These are phyloP conservation scores for Pachypeltis micranthus DNA, from an alignment of 1,140 invertebrate species.

Conservation along the genomic window DNA sequence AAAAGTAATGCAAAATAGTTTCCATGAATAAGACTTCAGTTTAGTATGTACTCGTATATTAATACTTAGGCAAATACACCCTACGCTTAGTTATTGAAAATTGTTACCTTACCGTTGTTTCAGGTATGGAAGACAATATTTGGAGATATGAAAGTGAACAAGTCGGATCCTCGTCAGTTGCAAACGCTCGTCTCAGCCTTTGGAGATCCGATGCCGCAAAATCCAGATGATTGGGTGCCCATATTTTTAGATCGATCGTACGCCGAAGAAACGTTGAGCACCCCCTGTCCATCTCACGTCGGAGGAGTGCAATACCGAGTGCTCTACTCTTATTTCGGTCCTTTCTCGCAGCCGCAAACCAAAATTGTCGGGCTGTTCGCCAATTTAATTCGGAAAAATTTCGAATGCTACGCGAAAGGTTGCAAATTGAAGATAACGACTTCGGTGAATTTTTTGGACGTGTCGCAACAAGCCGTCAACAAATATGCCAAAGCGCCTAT, in stretches of 20 bases:
- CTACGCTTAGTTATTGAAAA: not conserved
- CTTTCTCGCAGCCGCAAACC: conserved; percentile 35
- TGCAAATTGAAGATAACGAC: conserved; percentile 31
- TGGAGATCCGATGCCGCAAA: conserved; percentile 16
- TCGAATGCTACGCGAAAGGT: not conserved
- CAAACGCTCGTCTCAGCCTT: conserved; percentile 11
- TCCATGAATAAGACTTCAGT: too few relatives aligned
- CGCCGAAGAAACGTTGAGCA: not conserved
- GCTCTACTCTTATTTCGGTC: conserved; percentile 38
- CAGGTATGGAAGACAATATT: not conserved
- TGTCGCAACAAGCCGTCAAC: conserved; percentile 39
- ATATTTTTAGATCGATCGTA: conserved; percentile 1
- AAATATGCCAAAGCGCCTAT: conserved; percentile 45
- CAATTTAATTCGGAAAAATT: conserved; percentile 29
- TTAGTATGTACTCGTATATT: too few relatives aligned
- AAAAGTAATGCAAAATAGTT: too few relatives aligned
- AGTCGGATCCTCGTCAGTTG: not conserved
- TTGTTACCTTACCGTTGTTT: not conserved
- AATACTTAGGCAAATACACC: not conserved
- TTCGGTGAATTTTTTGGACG: conserved; percentile 47
- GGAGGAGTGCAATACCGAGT: conserved; percentile 40
- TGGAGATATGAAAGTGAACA: conserved; percentile 15
- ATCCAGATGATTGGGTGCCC: conserved; percentile 21
- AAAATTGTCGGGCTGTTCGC: conserved; percentile 41
- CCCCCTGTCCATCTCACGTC: conserved; percentile 21